Base-by-base conservation (phyloP, 1,140 invertebrate genomes). In the Dinoponera quadriceps region DNA sequence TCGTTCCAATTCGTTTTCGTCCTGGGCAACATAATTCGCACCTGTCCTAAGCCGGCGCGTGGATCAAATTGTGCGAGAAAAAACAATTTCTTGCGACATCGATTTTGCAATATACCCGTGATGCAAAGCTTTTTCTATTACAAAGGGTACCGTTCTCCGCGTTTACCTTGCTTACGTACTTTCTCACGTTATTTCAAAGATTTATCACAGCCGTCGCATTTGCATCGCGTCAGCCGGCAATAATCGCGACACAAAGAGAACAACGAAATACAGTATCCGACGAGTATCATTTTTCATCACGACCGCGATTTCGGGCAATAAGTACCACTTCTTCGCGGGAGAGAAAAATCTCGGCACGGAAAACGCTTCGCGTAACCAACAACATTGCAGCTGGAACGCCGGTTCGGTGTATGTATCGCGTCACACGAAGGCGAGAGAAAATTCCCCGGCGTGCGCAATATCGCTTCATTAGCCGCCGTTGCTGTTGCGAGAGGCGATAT, bases 401-500 rank as follows among this genome's bases (percentile, higher is more conserved):
- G 29, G 2, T 33, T 33, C 2, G 2, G 2, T 33, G 29, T 33
- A 33, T 33, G 5, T 33, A 33, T 5, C 29, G 29, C 29, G 5
- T 3, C 2, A 33, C 5, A 11, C 38, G 38, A 44, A 44, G 38
- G 38, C 38, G 7, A 44, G 7, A 44, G 11, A 20, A 7, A 38
- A 27, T 16, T 20, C 3, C 13, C 4, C 13, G 25, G 0, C 77
- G 77, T 2, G 20, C 1, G 20, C 14, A n/a, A 51, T 49, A 57
- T 51, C 22, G 20, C 38, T 80, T 85, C 33, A 72, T 82, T 86
- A 85, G 33, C 57, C 57, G 33, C 60, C 33, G 27, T 71, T 51
- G 60, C 48, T 49, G 22, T 51, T 59, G n/a, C 62, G 13, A 2
- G 33, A 14, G n/a, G 27, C 51, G 4, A 16, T 29, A 65, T 20